A percentile compares a stretch with the other conserved stretches of the same genome.
Conservation (phyloP, 2,113 vertebrate species). For the Pollachius pollachius region DNA sequence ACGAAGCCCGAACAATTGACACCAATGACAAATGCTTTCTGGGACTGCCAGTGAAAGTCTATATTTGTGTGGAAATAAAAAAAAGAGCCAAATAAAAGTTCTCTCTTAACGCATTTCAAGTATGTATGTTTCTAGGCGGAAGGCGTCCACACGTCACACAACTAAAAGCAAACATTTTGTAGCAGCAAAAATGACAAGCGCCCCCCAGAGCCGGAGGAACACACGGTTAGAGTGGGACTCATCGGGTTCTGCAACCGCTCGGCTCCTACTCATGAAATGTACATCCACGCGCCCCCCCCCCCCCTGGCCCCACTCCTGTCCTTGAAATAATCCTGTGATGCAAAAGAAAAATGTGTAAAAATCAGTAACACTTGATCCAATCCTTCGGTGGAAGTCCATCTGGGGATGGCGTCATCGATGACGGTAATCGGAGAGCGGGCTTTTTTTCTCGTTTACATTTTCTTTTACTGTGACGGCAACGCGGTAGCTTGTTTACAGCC, state of each 20-base stretch:
- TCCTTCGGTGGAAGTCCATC: no score
- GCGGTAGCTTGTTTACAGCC: no score
- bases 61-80: not conserved
- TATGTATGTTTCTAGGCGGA: conserved; percentile 40
- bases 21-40: conserved; percentile 14
- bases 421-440: no score
- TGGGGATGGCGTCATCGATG: no score
- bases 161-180: conserved; percentile 63
- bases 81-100: not conserved
- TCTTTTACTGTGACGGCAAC: no score
- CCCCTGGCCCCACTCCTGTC: not conserved
- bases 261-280: not conserved
- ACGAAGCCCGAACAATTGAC: conserved; percentile 18
- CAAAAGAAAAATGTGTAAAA: no score
- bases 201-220: conserved; percentile 30
- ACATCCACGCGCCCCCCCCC: not conserved
- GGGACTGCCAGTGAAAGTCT: conserved; percentile 28
- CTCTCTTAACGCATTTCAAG: conserved; percentile 49
- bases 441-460: no score
- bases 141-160: conserved; percentile 48
- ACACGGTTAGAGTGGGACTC: conserved; percentile 35
- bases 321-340: no score
- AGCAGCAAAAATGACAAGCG: conserved; percentile 62
- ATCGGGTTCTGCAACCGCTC: not conserved
- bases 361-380: no score